Evolutionary conservation across 2,888 invertebrate genomes (phyloP).

Genomic region (Schizaphis graminum): DNA sequence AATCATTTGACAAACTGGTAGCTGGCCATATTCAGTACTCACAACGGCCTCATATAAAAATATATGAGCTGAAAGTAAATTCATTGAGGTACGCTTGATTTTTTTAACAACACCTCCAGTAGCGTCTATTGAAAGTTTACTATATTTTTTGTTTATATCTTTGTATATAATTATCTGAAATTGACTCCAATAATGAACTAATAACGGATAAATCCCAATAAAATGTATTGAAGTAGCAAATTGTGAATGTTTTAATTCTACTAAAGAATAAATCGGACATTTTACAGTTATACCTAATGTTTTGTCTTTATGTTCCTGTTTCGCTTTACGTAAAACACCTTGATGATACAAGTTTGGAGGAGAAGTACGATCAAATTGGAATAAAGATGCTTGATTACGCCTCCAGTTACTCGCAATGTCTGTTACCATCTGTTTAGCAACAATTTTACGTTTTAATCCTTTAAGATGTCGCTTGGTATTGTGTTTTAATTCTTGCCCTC

Average conservation of each 20-base stretch:
- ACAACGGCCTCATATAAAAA: background rate
- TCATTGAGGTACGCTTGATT: background rate
- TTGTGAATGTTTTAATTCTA: background rate
- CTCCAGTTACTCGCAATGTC: constrained; percentile 7
- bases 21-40: background rate
- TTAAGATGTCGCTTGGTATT: background rate
- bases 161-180: constrained; percentile 2
- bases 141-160: background rate
- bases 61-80: constrained; percentile 6
- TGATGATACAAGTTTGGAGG: background rate
- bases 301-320: background rate
- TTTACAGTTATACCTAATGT: background rate
- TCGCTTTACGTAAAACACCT: background rate
- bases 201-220: constrained; percentile 6
- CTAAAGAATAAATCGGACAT: constrained; percentile 1
- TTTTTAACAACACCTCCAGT: constrained; percentile 1
- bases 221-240: background rate
- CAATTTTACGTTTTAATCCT: background rate
- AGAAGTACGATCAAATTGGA: background rate
- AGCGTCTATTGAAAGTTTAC: background rate
- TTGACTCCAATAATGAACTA: constrained; percentile 4
- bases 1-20: background rate
- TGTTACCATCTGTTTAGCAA: background rate
- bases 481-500: background rate
- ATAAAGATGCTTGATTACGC: background rate